Percentiles rank a stretch among this genome's conserved stretches.
phyloP scores from a whole-genome alignment of 2,888 invertebrate species.

The Cordilura impudica region DNA sequence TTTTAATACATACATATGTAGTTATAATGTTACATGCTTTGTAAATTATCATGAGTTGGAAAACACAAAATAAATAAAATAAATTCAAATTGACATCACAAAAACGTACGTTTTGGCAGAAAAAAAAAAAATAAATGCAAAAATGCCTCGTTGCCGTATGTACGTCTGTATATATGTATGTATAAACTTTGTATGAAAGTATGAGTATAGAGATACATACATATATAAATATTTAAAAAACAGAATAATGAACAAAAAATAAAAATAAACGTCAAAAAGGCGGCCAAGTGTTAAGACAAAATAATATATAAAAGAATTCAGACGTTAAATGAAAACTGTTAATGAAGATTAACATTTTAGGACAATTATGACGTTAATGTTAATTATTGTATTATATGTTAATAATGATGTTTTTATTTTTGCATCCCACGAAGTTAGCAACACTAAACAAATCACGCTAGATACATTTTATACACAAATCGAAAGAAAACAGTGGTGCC shows the following conservation, averaged over 20 bases:
- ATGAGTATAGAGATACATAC: background rate
- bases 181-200: background rate
- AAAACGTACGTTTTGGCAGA: conserved; percentile 17
- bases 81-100: conserved; percentile 27
- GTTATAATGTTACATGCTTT: background rate
- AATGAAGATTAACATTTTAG: background rate
- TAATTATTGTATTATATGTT: conserved; percentile 1
- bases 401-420: conserved; percentile 3
- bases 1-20: background rate
- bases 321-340: background rate
- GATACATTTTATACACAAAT: background rate
- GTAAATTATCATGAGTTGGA: background rate
- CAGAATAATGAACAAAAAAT: background rate
- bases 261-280: conserved; percentile 5
- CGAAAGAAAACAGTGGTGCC: background rate
- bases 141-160: too few relatives aligned
- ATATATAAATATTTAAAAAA: background rate
- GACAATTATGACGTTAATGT: background rate
- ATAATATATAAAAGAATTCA: background rate
- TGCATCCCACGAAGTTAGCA: conserved; percentile 21
- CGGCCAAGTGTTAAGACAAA: conserved; percentile 7
- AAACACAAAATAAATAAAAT: background rate
- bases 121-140: background rate
- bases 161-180: too few relatives aligned
- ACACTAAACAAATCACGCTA: background rate